These are phyloP conservation scores for Gorsachius goisagi DNA, from an alignment of 2,113 vertebrate species.

Conservation along the genomic window DNA sequence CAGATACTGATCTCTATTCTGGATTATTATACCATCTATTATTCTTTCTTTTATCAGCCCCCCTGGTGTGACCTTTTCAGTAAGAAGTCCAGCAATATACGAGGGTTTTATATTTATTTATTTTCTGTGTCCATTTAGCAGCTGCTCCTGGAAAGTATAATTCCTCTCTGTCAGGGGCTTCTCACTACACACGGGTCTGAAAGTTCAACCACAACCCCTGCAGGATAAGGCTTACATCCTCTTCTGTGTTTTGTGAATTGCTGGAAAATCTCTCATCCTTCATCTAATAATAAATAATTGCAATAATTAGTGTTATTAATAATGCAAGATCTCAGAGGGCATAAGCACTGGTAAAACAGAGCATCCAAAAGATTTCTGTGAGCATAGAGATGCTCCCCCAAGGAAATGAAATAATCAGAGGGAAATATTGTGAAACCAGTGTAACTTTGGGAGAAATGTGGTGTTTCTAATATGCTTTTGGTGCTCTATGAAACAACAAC, in stretches of 20 bases:
- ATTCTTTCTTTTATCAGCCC: neutral
- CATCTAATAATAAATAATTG: conserved; percentile 56
- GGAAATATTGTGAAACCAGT: conserved; percentile 11
- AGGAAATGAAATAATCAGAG: conserved; percentile 40
- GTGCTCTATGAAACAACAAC: neutral
- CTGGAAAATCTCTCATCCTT: conserved; percentile 6
- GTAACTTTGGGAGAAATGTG: neutral
- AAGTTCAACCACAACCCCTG: neutral
- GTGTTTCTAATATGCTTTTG: neutral
- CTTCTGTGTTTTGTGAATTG: neutral
- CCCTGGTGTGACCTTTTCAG: neutral
- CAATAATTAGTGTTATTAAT: conserved; percentile 59
- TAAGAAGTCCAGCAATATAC: neutral
- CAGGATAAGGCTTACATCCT: neutral
- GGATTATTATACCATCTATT: neutral
- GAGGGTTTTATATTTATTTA: neutral
- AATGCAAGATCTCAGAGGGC: conserved; percentile 32
- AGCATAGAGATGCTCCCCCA: neutral
- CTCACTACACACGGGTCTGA: neutral
- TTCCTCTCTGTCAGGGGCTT: neutral
- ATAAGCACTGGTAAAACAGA: conserved; percentile 3
- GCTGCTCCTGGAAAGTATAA: neutral
- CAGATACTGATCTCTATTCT: neutral
- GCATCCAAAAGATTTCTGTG: conserved; percentile 8
- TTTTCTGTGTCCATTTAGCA: neutral